Base-by-base conservation (phyloP, 2,797 vertebrate genomes). In the Pempheris klunzingeri region DNA sequence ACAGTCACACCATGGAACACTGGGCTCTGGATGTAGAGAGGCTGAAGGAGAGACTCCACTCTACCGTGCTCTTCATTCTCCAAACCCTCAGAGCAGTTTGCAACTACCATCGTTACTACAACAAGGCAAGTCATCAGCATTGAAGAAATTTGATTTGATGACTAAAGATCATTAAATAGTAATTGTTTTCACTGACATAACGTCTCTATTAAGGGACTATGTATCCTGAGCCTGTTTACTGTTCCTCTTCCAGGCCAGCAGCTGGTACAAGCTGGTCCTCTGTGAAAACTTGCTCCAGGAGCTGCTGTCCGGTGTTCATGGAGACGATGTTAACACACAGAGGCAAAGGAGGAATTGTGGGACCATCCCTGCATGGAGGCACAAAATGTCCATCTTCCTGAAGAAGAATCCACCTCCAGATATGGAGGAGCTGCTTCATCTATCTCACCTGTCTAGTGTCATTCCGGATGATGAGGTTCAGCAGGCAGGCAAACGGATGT, bases 201-300 rank as follows among this genome's bases (percentile, higher is more conserved):
- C n/a, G n/a, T n/a, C n/a, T n/a, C n/a, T n/a, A n/a, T n/a, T n/a
- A n/a, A n/a, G n/a, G n/a, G n/a, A 26, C 36, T 18, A 28, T 6
- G 1, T 28, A 7, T 30, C 12, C 20, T 52, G 4, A 67, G 9
- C 20, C 1, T 0, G 20, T 65, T 2, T 4, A 22, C 9, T 78
- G 30, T 24, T 47, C 3, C 7, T 15, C 32, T 14, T 46, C 0
- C 72, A 96, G 96, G 84, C 89, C 30, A 77, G 62, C 66, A n/a
- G 54, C 68, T 96, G 96, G 96, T 95, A 94, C 80, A 20, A 41
- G 12, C 50, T 50, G 12, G 91, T 95, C 28, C 91, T 96, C 26
- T 43, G 83, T 36, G 92, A 94, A 82, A 87, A 91, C 83, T 82
- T 95, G 63, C 92, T 96, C 20, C 94, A 95, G 81, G 92, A 94